These are phyloP conservation scores for Dryobates pubescens DNA, from an alignment of 2,797 vertebrate species.

Conservation along the genomic window DNA sequence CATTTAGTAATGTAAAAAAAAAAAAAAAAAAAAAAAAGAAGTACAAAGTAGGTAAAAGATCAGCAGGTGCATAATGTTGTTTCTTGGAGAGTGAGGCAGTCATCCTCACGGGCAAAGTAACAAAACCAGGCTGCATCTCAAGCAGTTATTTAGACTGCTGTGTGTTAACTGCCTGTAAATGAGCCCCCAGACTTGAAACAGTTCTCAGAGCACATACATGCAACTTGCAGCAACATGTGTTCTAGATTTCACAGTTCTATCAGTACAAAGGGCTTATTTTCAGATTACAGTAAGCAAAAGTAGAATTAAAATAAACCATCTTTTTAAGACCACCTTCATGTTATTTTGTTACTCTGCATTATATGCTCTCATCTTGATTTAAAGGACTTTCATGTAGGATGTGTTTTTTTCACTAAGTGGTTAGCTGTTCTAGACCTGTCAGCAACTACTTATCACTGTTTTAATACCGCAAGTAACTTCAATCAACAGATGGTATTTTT, in stretches of 20 bases:
- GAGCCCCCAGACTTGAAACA: not conserved
- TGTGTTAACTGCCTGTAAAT: not conserved
- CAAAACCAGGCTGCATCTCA: not conserved
- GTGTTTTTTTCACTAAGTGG: not conserved
- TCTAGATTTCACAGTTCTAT: not conserved
- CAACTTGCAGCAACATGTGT: not conserved
- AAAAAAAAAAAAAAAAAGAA: no score
- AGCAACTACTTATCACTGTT: not conserved
- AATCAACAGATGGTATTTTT: not conserved
- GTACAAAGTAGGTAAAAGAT: not conserved
- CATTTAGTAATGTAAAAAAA: not conserved
- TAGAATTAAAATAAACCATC: not conserved
- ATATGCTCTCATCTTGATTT: not conserved
- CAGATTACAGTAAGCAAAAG: not conserved
- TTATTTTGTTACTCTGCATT: not conserved
- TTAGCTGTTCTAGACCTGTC: not conserved
- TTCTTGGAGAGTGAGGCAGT: not conserved
- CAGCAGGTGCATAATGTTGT: not conserved
- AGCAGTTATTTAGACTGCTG: rapidly evolving
- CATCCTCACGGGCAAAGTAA: not conserved
- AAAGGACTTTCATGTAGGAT: not conserved
- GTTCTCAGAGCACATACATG: not conserved
- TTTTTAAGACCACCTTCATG: not conserved
- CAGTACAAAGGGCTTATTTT: not conserved
- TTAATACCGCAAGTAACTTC: slow-evolving; percentile 7